Conservation (phyloP, 2,888 invertebrate species). For the Galerucella nymphaeae region DNA sequence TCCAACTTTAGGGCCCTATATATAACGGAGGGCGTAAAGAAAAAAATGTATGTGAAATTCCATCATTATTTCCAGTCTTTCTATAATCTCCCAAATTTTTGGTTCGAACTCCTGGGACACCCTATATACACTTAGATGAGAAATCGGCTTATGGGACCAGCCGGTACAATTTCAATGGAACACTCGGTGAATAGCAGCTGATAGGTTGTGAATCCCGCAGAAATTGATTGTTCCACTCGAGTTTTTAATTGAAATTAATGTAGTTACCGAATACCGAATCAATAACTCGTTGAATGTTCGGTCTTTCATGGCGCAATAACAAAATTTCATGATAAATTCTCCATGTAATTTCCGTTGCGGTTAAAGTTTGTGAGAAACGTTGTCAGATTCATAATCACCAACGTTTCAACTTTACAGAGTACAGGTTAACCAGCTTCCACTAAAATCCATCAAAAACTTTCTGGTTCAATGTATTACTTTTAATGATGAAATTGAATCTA, state of each 20-base stretch:
- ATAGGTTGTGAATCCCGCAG: too few relatives aligned
- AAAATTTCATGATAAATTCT: slow-evolving; percentile 16
- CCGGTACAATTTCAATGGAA: too few relatives aligned
- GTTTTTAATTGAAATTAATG: background rate
- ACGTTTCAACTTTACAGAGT: slow-evolving; percentile 12
- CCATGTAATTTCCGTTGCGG: slow-evolving; percentile 29
- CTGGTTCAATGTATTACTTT: background rate
- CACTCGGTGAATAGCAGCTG: too few relatives aligned
- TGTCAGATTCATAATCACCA: slow-evolving; percentile 27
- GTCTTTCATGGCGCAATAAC: slow-evolving; percentile 11
- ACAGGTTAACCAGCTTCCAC: slow-evolving; percentile 14
- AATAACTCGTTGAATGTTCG: background rate
- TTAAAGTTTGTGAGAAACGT: slow-evolving; percentile 21
- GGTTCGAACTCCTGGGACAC: too few relatives aligned
- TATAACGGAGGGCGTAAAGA: too few relatives aligned
- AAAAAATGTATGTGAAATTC: too few relatives aligned
- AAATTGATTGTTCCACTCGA: too few relatives aligned
- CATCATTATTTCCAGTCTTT: too few relatives aligned
- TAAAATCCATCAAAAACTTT: slow-evolving; percentile 11
- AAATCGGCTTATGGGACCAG: too few relatives aligned
- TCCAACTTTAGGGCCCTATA: too few relatives aligned
- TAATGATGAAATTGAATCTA: background rate
- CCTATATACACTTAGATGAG: too few relatives aligned
- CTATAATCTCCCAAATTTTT: too few relatives aligned
- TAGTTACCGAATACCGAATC: slow-evolving; percentile 1